Base-by-base conservation (phyloP, 1,140 invertebrate species). In the Bactericera cockerelli region DNA sequence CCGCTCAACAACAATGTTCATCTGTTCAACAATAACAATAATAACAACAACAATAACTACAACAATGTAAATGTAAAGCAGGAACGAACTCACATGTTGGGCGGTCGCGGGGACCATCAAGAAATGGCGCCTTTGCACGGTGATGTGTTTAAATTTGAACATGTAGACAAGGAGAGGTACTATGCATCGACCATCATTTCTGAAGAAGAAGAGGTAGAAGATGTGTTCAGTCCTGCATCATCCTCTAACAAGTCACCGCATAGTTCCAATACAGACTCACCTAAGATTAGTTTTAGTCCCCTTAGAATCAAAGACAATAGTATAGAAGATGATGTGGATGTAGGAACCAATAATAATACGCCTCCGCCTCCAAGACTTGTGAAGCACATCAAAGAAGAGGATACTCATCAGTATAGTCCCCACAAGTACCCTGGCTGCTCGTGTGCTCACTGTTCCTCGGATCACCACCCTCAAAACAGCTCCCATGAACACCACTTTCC, bases 231-330 rank as follows among this genome's bases (percentile, higher is more conserved):
- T 68, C 76, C 77, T 8, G 70, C 75, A 33, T 73, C 73, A 61
- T 74, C 74, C 26, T 74, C 75, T 22, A 74, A 75, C 60, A 73
- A 74, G 61, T 74, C 74, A 2, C 75, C 76, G 1, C 74, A 76
- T 57, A 75, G 74, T 58, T 76, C 76, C 2, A 69, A 70, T 56
- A 74, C 74, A 1, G 76, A 78, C 65, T 79, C 77, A 16, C 77
- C 77, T 2, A 68, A 74, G 61, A 78, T 78, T 55, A 76, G 75
- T 59, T 77, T 80, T 64, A 79, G 77, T 62, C 77, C 78, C 3
- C 64, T 81, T 26, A 71, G 77, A 31, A 71, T 81, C 21, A 77
- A 79, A 58, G 75, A 75, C 59, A 70, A 68, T 61, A 67, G 65
- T 64, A 59, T 71, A 22, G 71, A 77, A 39, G 76, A 76, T 28